Conservation (phyloP, 2,888 invertebrate species). For the Cephalotes varians region DNA sequence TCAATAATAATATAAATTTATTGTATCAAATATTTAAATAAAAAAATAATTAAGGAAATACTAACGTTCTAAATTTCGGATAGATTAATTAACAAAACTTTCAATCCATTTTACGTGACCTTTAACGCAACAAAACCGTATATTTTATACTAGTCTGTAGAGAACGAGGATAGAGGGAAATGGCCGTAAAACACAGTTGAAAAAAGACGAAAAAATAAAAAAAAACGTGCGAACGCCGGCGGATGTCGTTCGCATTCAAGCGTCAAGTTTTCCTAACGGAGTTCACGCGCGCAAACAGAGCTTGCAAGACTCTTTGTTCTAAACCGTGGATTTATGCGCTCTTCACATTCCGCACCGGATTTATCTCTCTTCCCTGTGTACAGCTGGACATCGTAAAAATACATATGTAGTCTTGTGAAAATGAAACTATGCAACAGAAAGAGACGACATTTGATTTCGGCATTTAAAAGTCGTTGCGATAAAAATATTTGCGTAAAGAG, state of each 20-base stretch:
- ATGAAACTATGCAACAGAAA: not conserved
- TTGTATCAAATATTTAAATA: not conserved
- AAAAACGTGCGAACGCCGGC: constrained; percentile 57
- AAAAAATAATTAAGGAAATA: not conserved
- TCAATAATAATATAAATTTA: not conserved
- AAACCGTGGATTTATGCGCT: constrained; percentile 72
- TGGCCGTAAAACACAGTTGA: constrained; percentile 5
- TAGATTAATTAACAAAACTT: not conserved
- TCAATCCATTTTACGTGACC: not conserved
- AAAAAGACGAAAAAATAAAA: constrained; percentile 33
- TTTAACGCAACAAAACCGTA: not conserved
- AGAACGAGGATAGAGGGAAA: not conserved
- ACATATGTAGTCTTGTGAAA: not conserved
- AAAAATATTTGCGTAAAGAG: not conserved
- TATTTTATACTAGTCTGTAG: constrained; percentile 20
- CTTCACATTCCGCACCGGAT: constrained; percentile 65
- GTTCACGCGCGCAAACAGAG: constrained; percentile 66
- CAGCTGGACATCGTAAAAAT: constrained; percentile 24
- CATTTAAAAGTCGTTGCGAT: not conserved
- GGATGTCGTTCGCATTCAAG: constrained; percentile 66
- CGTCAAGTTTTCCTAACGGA: constrained; percentile 73
- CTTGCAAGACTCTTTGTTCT: constrained; percentile 70
- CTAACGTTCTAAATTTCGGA: not conserved
- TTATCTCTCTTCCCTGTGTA: constrained; percentile 50
- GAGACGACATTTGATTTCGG: not conserved